Percentiles rank a stretch among this genome's conserved stretches.
Evolutionary conservation across 2,113 vertebrate genomes (phyloP).

Genomic region (Silurus glanis): DNA sequence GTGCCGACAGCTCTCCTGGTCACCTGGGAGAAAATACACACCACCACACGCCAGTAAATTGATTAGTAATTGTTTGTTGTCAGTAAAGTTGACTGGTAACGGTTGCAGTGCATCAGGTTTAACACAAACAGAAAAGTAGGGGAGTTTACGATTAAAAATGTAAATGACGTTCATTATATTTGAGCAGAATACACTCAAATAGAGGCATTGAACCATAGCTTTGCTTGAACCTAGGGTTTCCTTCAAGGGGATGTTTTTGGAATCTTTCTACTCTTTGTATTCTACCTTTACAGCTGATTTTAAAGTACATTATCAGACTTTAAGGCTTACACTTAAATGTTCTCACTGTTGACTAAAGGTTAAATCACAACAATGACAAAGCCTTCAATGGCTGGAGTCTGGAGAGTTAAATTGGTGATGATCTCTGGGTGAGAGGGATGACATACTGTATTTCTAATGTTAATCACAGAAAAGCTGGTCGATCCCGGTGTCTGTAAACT

Average conservation of each 20-base stretch:
- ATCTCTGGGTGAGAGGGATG: no score
- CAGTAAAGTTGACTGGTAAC: background rate
- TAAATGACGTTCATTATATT: background rate
- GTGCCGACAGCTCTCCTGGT: constrained; percentile 86
- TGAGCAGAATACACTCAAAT: background rate
- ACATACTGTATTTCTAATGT: no score
- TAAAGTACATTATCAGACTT: background rate
- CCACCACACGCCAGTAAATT: background rate
- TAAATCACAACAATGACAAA: background rate
- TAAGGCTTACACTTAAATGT: background rate
- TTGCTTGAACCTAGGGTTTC: background rate
- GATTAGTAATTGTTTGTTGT: background rate
- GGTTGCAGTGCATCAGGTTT: background rate
- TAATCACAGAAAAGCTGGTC: background rate
- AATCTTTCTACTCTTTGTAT: background rate
- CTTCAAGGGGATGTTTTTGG: background rate
- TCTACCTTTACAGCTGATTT: background rate
- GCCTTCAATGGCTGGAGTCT: background rate
- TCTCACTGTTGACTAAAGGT: background rate
- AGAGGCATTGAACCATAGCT: background rate
- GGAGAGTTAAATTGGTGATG: background rate
- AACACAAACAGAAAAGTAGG: background rate
- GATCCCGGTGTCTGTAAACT: background rate
- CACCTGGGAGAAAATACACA: constrained; percentile 68
- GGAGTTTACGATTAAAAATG: background rate